Conservation (phyloP, 2,113 vertebrate genomes). For the Pachyramphus minor region DNA sequence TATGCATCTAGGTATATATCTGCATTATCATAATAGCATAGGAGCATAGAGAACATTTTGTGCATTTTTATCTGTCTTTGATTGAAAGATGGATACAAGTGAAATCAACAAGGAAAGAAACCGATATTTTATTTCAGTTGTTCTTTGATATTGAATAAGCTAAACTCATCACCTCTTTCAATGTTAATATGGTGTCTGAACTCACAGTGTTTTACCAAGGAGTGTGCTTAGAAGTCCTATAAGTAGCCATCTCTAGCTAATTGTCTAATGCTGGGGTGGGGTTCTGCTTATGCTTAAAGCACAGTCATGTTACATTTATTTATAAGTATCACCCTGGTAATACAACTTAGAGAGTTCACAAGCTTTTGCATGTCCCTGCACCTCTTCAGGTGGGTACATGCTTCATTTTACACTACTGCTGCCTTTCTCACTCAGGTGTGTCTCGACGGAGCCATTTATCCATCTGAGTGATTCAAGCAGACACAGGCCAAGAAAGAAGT, state of each 20-base stretch:
- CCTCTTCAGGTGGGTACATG: not conserved
- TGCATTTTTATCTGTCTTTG: not conserved
- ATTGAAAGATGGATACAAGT: not conserved
- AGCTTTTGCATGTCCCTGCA: not conserved
- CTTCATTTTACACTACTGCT: not conserved
- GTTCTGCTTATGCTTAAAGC: not conserved
- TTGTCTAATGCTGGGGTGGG: not conserved
- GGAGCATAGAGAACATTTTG: not conserved
- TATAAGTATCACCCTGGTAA: not conserved
- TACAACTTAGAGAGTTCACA: not conserved
- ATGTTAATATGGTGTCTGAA: not conserved
- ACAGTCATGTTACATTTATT: not conserved
- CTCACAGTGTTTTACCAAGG: not conserved
- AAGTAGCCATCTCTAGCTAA: not conserved
- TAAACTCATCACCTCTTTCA: not conserved
- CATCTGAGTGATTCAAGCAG: not conserved
- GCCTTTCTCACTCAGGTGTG: not conserved
- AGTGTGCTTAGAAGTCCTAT: not conserved
- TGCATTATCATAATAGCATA: not conserved
- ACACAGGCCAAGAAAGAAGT: not conserved
- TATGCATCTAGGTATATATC: not conserved
- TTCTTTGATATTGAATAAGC: not conserved
- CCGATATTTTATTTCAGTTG: not conserved
- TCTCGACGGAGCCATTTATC: not conserved
- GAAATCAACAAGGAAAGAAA: not conserved